A percentile compares a stretch with the other conserved stretches of the same genome.
These are phyloP conservation scores for Denticeps clupeoides DNA, from an alignment of 2,797 vertebrate genomes.

Conservation along the genomic window DNA sequence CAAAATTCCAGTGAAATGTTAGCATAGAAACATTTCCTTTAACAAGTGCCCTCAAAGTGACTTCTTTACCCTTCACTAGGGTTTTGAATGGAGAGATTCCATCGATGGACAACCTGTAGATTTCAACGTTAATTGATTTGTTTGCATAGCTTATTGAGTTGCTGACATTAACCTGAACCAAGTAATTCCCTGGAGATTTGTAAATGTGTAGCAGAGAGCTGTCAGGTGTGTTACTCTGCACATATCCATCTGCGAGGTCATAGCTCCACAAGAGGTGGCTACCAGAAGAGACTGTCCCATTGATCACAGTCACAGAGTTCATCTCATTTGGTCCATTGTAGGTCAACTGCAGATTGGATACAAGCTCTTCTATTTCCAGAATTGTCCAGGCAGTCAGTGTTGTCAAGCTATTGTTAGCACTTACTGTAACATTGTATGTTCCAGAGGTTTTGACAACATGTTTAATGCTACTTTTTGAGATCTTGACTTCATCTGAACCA, in stretches of 20 bases:
- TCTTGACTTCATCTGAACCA: constrained; percentile 28
- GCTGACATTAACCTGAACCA: constrained; percentile 39
- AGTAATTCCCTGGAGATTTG: constrained; percentile 48
- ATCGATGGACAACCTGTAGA: constrained; percentile 43
- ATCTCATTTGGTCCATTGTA: constrained; percentile 43
- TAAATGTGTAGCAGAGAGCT: constrained; percentile 47
- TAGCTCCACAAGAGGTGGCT: constrained; percentile 52
- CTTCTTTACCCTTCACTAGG: constrained; percentile 29
- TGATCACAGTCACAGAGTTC: constrained; percentile 37
- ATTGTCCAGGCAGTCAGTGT: constrained; percentile 32
- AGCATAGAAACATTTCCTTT: constrained; percentile 39
- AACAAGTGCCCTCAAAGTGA: constrained; percentile 40
- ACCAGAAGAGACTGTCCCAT: constrained; percentile 42
- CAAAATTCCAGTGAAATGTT: constrained; percentile 58
- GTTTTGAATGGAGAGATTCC: constrained; percentile 46
- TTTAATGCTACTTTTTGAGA: constrained; percentile 22
- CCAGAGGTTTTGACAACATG: constrained; percentile 43
- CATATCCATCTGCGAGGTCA: constrained; percentile 59
- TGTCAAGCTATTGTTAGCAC: constrained; percentile 45
- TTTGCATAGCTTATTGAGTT: constrained; percentile 44
- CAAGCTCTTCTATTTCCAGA: constrained; percentile 46
- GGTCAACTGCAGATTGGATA: constrained; percentile 48
- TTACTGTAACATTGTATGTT: constrained; percentile 52
- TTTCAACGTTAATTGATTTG: constrained; percentile 37
- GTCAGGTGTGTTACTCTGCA: constrained; percentile 31